A percentile compares a stretch with the other conserved stretches of the same genome.
Evolutionary conservation across 2,113 vertebrate genomes (phyloP).

Genomic region (Steatornis caripensis): DNA sequence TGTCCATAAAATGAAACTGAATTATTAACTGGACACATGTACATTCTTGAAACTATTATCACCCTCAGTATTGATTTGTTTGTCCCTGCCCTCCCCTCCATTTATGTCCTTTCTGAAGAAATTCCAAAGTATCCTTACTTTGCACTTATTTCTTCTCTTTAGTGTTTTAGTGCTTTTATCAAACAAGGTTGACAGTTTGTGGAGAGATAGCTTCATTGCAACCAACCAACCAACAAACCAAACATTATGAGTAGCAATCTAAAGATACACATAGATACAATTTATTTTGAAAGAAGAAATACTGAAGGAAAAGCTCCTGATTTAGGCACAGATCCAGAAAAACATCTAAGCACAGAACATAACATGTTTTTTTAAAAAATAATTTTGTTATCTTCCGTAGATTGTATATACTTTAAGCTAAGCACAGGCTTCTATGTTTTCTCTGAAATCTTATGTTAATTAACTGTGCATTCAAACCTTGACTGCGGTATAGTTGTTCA

Average conservation of each 20-base stretch:
- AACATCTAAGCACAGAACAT: neutral
- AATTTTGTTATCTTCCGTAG: neutral
- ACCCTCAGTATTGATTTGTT: neutral
- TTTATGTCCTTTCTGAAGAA: neutral
- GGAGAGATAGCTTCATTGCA: neutral
- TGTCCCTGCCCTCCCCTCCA: neutral
- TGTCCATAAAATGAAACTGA: neutral
- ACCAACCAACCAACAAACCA: neutral
- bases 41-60: neutral
- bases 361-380: neutral
- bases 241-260: neutral
- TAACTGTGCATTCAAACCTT: neutral
- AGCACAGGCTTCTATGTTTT: neutral
- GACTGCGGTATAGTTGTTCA: neutral
- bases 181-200: neutral
- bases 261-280: neutral
- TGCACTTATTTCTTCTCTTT: neutral
- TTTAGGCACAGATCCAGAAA: neutral
- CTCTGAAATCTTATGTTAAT: neutral
- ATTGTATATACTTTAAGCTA: neutral
- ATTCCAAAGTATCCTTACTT: neutral
- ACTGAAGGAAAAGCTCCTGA: neutral
- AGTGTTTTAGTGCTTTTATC: neutral
- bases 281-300: neutral
- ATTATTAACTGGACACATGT: neutral